Percentiles rank a stretch among this genome's conserved stretches.
Conservation (phyloP, 2,113 vertebrate species). For the Nothoprocta perdicaria region DNA sequence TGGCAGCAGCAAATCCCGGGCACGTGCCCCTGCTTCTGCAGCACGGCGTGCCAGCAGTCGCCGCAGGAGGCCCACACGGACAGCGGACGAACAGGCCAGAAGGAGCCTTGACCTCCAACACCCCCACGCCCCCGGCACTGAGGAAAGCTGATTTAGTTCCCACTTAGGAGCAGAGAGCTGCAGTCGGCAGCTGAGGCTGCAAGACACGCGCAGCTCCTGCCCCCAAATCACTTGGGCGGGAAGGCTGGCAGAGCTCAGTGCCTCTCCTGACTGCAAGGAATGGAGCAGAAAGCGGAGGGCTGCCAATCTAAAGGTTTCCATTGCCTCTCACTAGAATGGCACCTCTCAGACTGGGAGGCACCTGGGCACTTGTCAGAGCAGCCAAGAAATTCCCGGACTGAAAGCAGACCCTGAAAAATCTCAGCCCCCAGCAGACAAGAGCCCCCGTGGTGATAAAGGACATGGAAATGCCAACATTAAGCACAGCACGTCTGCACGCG, state of each 20-base stretch:
- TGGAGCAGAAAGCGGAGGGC: not conserved
- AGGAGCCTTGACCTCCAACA: slow-evolving; percentile 20
- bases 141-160: slow-evolving; percentile 55
- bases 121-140: not conserved
- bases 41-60: not conserved
- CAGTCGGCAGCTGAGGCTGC: not conserved
- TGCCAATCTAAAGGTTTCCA: not conserved
- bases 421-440: accelerated
- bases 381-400: not conserved
- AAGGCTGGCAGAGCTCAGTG: not conserved
- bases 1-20: not conserved
- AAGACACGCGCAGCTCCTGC: not conserved
- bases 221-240: slow-evolving; percentile 7
- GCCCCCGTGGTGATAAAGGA: not conserved
- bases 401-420: not conserved
- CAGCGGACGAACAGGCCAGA: slow-evolving; percentile 11
- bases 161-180: slow-evolving; percentile 55
- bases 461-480: accelerated
- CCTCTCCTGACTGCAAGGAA: not conserved
- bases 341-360: not conserved
- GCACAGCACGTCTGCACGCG: not conserved
- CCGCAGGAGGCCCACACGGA: not conserved
- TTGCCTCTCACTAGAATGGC: not conserved
- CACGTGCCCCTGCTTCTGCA: not conserved
- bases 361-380: not conserved